Evolutionary conservation across 2,113 vertebrate species (phyloP).

Genomic region (Corynorhinus townsendii): DNA sequence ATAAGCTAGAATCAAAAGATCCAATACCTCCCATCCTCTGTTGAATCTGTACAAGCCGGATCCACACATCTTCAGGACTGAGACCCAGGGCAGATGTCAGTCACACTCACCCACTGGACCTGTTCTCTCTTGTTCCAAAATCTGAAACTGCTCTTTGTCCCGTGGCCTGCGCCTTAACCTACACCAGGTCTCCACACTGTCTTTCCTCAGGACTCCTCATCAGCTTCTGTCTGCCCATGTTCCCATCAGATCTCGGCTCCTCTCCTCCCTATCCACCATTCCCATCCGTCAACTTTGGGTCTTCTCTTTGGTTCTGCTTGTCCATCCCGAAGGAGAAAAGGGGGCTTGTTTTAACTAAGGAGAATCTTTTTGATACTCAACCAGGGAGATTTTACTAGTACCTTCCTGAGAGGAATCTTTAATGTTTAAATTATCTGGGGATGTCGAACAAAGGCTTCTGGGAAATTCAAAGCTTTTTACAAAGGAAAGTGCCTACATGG

Average conservation of each 20-base stretch:
- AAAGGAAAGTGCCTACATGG: conserved; percentile 51
- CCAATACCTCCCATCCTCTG: neutral
- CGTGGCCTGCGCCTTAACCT: fast-evolving
- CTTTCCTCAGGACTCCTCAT: neutral
- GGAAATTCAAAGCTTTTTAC: conserved; percentile 63
- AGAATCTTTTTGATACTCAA: conserved; percentile 63
- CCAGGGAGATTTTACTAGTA: conserved; percentile 56
- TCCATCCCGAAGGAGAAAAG: conserved; percentile 27
- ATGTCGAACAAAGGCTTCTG: conserved; percentile 70
- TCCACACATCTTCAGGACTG: neutral
- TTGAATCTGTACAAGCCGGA: no score
- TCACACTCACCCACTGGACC: neutral
- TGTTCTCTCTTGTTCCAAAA: neutral
- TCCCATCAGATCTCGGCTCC: neutral
- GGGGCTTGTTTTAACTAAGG: conserved; percentile 62
- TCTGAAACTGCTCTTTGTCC: neutral
- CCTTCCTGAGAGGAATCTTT: conserved; percentile 71
- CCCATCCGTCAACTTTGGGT: neutral
- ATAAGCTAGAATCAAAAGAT: neutral
- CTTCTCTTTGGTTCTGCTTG: neutral
- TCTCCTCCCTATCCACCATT: neutral
- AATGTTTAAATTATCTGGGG: conserved; percentile 66
- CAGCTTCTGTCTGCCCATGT: neutral
- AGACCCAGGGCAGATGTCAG: neutral
- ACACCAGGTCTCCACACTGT: neutral